Base-by-base conservation (phyloP, 2,797 vertebrate species). In the Cercopithecus diana region DNA sequence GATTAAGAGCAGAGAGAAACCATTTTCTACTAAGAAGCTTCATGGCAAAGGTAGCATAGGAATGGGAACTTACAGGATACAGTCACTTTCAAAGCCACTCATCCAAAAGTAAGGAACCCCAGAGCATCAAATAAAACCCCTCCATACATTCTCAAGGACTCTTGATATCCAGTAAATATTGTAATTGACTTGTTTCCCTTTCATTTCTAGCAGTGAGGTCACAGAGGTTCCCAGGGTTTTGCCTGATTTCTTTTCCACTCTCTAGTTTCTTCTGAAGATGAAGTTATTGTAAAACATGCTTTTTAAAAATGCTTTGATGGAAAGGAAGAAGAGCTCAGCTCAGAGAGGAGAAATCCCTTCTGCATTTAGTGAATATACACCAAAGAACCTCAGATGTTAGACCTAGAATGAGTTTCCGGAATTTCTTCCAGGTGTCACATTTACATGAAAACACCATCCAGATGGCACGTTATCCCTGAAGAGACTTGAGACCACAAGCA, bases 171-270 rank as follows among this genome's bases (percentile, higher is more conserved):
- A 76, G 9, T 15, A 57, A 87, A 70, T 41, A 9, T 52, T 22
- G 8, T 70, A 75, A 92, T 12, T 76, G 11, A 92, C 36, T 61
- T 93, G 33, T 72, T 95, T 96, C 41, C 55, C 41, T 95, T 96
- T 73, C n/a, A 80, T 88, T 90, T 93, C 81, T 30, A 81, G 33
- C 43, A 79, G 14, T 33, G 24, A 85, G 36, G 48, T 85, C 70
- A 81, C 6, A 14, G 39, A 83, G 15, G 13, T 58, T 86, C 95
- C 81, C 84, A 72, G 4, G 4, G 1, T 4, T 93, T 77, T 76
- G 33, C 57, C 11, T 79, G 45, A 70, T 36, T 94, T 79, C 50
- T 96, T 76, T 48, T 73, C 43, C 6, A 85, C 28, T 26, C 15
- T 64, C 14, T 57, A 64, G 6, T 67, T 81, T 94, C 75, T 85